Evolutionary conservation across 2,797 vertebrate species (phyloP).

Genomic region (Danio tinwini): DNA sequence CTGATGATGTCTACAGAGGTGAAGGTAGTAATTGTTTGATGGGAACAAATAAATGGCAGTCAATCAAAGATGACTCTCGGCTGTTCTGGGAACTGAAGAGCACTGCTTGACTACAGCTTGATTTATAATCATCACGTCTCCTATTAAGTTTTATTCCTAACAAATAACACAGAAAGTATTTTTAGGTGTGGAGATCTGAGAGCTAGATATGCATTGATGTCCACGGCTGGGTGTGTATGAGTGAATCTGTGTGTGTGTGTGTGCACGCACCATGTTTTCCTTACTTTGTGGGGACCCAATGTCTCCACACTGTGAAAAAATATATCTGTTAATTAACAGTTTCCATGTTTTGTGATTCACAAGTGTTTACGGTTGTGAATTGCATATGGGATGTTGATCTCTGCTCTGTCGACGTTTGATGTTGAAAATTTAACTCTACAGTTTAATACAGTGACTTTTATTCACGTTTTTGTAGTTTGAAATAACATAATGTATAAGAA

Average conservation of each 20-base stretch:
- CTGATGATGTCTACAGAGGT: slow-evolving; percentile 20
- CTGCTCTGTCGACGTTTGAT: no score
- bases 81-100: not conserved
- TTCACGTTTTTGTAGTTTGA: no score
- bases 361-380: no score
- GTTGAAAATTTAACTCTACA: no score
- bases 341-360: no score
- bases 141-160: not conserved
- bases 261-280: no score
- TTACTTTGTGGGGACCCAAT: no score
- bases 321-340: no score
- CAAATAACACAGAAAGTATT: not conserved
- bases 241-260: slow-evolving; percentile 24
- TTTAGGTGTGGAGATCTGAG: not conserved
- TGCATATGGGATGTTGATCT: no score
- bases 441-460: no score
- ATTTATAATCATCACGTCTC: not conserved
- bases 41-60: not conserved
- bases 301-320: no score
- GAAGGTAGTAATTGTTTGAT: slow-evolving; percentile 16
- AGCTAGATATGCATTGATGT: slow-evolving; percentile 3
- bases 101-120: not conserved
- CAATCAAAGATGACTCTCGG: not conserved
- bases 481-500: no score
- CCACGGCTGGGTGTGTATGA: slow-evolving; percentile 5